A percentile compares a stretch with the other conserved stretches of the same genome.
phyloP scores from a whole-genome alignment of 2,888 invertebrate species.

The Harmothoe impar region DNA sequence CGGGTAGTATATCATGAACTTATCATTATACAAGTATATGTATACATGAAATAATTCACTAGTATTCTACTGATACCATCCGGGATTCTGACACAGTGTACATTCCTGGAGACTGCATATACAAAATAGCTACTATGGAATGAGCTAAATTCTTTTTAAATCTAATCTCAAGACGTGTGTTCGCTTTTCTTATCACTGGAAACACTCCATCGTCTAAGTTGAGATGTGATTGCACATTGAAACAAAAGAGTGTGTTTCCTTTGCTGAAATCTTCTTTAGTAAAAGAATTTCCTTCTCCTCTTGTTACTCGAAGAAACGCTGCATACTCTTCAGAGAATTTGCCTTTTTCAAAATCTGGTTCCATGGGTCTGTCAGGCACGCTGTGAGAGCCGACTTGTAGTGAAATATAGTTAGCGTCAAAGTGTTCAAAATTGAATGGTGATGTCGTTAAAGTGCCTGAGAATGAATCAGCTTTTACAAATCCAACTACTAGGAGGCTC shows the following conservation, averaged over 20 bases:
- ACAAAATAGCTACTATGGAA: background rate
- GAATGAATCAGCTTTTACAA: background rate
- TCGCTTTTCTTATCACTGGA: background rate
- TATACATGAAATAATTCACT: background rate
- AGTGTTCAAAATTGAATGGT: background rate
- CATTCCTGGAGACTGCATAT: background rate
- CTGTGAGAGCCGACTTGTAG: conserved; percentile 14
- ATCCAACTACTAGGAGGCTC: background rate
- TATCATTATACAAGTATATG: no score
- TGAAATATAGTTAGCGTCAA: background rate
- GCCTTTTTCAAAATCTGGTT: background rate
- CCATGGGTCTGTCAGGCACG: background rate
- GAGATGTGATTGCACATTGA: background rate
- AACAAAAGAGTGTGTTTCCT: background rate
- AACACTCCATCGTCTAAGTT: background rate
- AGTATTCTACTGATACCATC: background rate
- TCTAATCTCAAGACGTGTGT: background rate
- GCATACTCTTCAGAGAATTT: background rate
- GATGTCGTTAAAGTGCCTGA: background rate
- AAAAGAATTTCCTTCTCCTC: background rate
- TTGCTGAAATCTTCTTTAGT: background rate
- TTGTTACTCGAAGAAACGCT: background rate
- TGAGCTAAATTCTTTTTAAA: background rate
- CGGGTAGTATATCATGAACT: no score
- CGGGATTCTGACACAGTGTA: background rate